These are phyloP conservation scores for Oithona nana DNA, from an alignment of 2,888 invertebrate genomes.

Conservation along the genomic window DNA sequence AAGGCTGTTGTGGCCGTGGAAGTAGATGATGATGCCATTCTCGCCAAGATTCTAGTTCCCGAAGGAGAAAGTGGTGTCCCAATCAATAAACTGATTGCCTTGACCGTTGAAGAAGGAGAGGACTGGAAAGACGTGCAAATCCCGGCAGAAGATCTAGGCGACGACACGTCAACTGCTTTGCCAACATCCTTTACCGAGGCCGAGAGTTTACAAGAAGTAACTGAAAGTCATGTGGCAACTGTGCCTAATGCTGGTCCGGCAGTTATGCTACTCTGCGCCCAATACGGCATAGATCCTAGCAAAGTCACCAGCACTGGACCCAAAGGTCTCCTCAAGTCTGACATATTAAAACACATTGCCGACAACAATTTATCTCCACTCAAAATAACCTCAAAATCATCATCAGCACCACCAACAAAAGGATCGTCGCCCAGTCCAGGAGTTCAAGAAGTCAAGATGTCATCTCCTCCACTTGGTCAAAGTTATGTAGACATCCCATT, in stretches of 20 bases:
- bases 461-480: too few species aligned
- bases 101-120: constrained; percentile 39
- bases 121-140: constrained; percentile 39
- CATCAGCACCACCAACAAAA: constrained; percentile 21
- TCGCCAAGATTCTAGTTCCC: constrained; percentile 40
- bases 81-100: constrained; percentile 38
- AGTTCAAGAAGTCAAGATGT: constrained; percentile 19
- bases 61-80: constrained; percentile 8
- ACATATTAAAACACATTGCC: constrained; percentile 32
- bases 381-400: constrained; percentile 15
- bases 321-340: constrained; percentile 40
- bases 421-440: constrained; percentile 14
- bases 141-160: constrained; percentile 20
- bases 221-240: constrained; percentile 23
- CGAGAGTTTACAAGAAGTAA: neutral
- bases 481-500: constrained; percentile 38
- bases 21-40: constrained; percentile 38
- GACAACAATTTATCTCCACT: constrained; percentile 30
- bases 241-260: constrained; percentile 36
- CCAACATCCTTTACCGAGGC: neutral
- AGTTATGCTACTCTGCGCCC: constrained; percentile 38
- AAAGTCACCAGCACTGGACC: constrained; percentile 38
- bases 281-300: constrained; percentile 34
- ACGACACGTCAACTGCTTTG: neutral
- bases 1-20: constrained; percentile 42